Base-by-base conservation (phyloP, 1,140 invertebrate species). In the Anastrepha obliqua region DNA sequence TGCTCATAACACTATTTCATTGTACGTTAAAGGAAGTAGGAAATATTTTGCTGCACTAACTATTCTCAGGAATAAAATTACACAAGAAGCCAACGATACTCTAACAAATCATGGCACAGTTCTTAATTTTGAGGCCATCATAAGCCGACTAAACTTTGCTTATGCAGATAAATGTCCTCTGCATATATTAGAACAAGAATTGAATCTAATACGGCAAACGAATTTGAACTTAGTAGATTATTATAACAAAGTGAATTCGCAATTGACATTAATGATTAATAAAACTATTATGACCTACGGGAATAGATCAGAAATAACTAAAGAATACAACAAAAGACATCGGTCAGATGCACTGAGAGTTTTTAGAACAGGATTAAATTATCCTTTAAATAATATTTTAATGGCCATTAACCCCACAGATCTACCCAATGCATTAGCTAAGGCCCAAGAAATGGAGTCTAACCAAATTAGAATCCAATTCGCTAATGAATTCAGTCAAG, bases 241-340 rank as follows among this genome's bases (percentile, higher is more conserved):
- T 65, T 65, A 65, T 65, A 65, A 65, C 5, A 65, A 3, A 65
- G 62, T 65, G 5, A 65, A 65, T 20, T 65, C 62, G 17, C 62
- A 65, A 65, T 65, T 65, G 20, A 65, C 62, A 20, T 20, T 65
- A 65, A 65, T 65, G 62, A 65, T 65, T 65, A 65, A 65, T 20
- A 65, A 65, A 65, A 65, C 62, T 65, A 20, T 65, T 20, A 20
- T 65, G 62, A 65, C 62, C 4, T 64, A 20, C 17, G 62, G 62
- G 9, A 20, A 64, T 64, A 64, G n/a, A 6, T 64, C 62, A n/a
- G 62, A 64, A 2, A 64, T 64, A 5, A 20, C 62, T 65, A 65
- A 65, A 29, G 64, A 65, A 65, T n/a, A n/a, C 15, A 65, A 65
- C 64, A 65, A 65, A n/a, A 65, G 64, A 65, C 15, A 65, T 65